A percentile compares a stretch with the other conserved stretches of the same genome.
These are phyloP conservation scores for Ellobius talpinus DNA, from an alignment of 2,113 vertebrate genomes.

Conservation along the genomic window DNA sequence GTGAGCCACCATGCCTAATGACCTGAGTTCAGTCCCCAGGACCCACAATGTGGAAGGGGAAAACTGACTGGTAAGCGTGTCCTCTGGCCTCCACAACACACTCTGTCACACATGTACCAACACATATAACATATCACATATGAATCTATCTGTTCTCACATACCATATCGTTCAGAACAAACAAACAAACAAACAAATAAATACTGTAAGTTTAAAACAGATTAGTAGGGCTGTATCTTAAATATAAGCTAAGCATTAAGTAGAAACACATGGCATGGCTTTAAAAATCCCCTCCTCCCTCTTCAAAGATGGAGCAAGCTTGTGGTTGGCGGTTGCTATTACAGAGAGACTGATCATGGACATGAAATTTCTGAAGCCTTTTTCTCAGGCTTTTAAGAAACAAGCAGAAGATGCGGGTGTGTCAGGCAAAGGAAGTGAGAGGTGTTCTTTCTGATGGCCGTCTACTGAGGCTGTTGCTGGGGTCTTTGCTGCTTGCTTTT, in stretches of 20 bases:
- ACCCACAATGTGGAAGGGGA: no score
- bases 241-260: background rate
- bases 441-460: background rate
- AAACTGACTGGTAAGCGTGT: background rate
- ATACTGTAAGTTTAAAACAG: background rate
- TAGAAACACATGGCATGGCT: background rate
- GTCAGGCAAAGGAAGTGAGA: background rate
- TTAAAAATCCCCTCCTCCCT: background rate
- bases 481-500: background rate
- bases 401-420: background rate
- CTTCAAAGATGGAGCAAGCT: background rate
- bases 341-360: background rate
- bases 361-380: accelerated
- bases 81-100: background rate
- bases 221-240: background rate
- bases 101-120: background rate
- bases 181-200: background rate
- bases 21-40: background rate
- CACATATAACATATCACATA: no score
- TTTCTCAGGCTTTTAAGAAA: background rate
- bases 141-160: no score
- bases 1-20: no score
- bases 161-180: background rate
- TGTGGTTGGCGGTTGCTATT: background rate
- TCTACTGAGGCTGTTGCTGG: background rate